These are phyloP conservation scores for Danaus melanippus DNA, from an alignment of 1,140 invertebrate genomes.

Conservation along the genomic window DNA sequence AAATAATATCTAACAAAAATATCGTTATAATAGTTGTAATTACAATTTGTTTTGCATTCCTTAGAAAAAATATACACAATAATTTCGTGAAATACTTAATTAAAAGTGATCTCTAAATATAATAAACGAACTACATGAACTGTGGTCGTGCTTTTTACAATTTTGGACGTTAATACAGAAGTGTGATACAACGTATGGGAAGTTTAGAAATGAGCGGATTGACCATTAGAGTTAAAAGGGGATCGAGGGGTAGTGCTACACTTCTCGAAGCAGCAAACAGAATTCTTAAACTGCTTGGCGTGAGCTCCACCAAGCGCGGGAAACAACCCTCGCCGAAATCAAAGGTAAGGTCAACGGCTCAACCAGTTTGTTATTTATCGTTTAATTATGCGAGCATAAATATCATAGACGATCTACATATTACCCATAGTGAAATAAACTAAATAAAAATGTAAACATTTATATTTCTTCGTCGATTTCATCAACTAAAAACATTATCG, in stretches of 20 bases:
- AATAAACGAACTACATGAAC: slow-evolving; percentile 48
- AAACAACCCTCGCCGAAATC: slow-evolving; percentile 66
- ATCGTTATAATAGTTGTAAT: slow-evolving; percentile 15
- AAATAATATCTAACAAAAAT: slow-evolving; percentile 25
- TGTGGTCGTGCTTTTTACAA: slow-evolving; percentile 58
- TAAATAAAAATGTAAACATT: no score
- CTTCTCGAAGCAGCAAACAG: slow-evolving; percentile 70
- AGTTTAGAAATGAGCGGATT: slow-evolving; percentile 70
- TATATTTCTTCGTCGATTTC: no score
- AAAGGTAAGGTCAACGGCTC: slow-evolving; percentile 62
- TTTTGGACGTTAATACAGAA: slow-evolving; percentile 54
- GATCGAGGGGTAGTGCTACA: slow-evolving; percentile 71
- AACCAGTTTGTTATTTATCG: slow-evolving; percentile 9
- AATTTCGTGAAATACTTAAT: slow-evolving; percentile 6
- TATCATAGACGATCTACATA: neutral
- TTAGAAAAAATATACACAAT: slow-evolving; percentile 33
- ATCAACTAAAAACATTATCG: no score
- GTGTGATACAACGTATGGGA: slow-evolving; percentile 51
- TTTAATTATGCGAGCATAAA: no score
- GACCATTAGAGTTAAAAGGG: slow-evolving; percentile 69
- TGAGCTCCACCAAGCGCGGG: slow-evolving; percentile 68
- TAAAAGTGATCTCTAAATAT: slow-evolving; percentile 16
- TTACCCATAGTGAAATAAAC: no score
- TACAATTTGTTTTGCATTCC: slow-evolving; percentile 43
- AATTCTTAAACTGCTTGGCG: slow-evolving; percentile 68